Conservation (phyloP, 2,113 vertebrate species). For the Numida meleagris region DNA sequence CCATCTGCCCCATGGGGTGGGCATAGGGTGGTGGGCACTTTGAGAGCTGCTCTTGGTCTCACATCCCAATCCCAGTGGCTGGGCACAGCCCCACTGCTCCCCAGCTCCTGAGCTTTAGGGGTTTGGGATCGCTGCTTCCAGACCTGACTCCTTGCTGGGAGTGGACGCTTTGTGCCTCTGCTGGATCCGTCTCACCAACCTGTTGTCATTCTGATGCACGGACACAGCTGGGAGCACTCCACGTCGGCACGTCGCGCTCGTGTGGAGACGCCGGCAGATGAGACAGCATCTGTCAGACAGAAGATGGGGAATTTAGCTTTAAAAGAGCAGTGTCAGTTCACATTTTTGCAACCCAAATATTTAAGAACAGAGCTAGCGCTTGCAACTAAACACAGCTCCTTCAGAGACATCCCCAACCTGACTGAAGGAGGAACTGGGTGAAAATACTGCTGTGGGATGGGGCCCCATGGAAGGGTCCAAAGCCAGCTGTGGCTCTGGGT, state of each 20-base stretch:
- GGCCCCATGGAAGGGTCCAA: background rate
- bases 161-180: fast-evolving
- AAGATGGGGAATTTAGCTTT: background rate
- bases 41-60: background rate
- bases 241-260: background rate
- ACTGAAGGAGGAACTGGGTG: background rate
- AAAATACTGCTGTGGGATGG: fast-evolving
- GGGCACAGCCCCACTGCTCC: background rate
- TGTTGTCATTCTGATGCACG: background rate
- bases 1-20: background rate
- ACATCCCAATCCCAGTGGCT: background rate
- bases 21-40: background rate
- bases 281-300: background rate
- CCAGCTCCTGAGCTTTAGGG: fast-evolving
- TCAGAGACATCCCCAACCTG: fast-evolving
- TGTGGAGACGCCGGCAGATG: fast-evolving
- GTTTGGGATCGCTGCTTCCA: background rate
- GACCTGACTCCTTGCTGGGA: background rate
- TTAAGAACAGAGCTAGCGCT: fast-evolving
- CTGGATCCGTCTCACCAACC: background rate
- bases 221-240: background rate
- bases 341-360: background rate
- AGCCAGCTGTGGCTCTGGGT: background rate
- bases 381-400: background rate
- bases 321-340: background rate